Evolutionary conservation across 2,113 vertebrate species (phyloP), one percentile per base, ranked within the genome.

Genomic region (Rhadina sibilatrix): DNA sequence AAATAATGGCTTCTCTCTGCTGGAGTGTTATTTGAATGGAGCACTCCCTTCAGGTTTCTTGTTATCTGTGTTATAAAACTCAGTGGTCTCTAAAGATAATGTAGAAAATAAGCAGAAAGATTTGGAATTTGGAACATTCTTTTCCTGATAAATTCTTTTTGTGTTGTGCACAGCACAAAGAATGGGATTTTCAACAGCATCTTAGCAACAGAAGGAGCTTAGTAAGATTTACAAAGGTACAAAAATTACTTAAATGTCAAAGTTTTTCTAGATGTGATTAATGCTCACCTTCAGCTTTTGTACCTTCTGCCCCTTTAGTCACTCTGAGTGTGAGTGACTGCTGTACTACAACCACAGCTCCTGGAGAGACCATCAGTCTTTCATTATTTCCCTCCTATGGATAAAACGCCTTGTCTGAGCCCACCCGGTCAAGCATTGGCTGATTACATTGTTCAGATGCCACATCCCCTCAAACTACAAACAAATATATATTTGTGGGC

Each of bases 61-160:
- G 42, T 87, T 91, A 80, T 37, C 64, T 57, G 14, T 72, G 53
- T 65, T 80, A 60, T 87, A 94, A 95, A 95, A 91, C 52, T 56
- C 77, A 49, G 24, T 75, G 49, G 11, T 61, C 30, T 84, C 69
- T 89, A 94, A 75, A 91, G 61, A 71, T 89, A 79, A 87, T 60
- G 53, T 61, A 37, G 40, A 82, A 82, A 92, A 91, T 81, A 78
- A 84, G 69, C 27, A 74, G 63, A 92, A 94, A 89, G 27, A 81
- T 81, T 77, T 72, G 22, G 12, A 23, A 33, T 60, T 89, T 50
- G 87, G 71, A 92, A 81, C 27, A 52, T 63, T 66, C 18, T 88
- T 70, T 78, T 60, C 49, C 40, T 47, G 50, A 61, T 61, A 88
- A 78, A 63, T 65, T 61, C 18, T 49, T 77, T 90, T 90, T 74